Base-by-base conservation (phyloP, 2,113 vertebrate species). In the Tichodroma muraria region DNA sequence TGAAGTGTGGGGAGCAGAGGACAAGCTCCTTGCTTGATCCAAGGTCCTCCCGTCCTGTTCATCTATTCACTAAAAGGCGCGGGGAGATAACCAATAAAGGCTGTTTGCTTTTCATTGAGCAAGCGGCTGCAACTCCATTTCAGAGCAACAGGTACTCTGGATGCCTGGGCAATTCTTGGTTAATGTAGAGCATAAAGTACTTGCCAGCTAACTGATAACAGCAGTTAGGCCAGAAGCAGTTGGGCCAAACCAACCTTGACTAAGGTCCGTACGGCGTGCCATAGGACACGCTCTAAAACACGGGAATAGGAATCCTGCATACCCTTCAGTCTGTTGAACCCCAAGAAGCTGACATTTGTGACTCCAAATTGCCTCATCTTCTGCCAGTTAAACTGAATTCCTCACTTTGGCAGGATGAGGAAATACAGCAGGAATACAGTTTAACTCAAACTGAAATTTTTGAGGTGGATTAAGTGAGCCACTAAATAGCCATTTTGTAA, bases 31-130 rank as follows among this genome's bases (percentile, higher is more conserved):
- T 44, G n/a, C n/a, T 31, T 60, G 64, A 63, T 18, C 25, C 85
- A 66, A 77, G 31, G 47, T 70, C 44, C 50, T 87, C 38, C 52
- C 38, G 38, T 68, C 56, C 44, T 10, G 13, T 88, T 79, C 54
- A 70, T 89, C 90, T 84, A 0, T 0, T 37, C 72, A 84, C 50
- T 70, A 54, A 81, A 78, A 73, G 52, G 11, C 1, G 4, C 30
- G n/a, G 30, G 71, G 4, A 88, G 65, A 88, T 68, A 94, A 77
- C 68, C 54, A 75, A 23, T 61, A 91, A 89, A 70, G 35, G 28
- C n/a, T 80, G 50, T 82, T 88, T 88, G 53, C 57, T 80, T 84
- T 94, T 80, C 50, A 49, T n/a, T 91, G 59, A 86, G 73, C 72
- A 94, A 83, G 80, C 93, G 59, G 25, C 45, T 54, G 38, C 37